These are phyloP conservation scores for Crotalus tigris DNA, from an alignment of 2,113 vertebrate species.

Conservation along the genomic window DNA sequence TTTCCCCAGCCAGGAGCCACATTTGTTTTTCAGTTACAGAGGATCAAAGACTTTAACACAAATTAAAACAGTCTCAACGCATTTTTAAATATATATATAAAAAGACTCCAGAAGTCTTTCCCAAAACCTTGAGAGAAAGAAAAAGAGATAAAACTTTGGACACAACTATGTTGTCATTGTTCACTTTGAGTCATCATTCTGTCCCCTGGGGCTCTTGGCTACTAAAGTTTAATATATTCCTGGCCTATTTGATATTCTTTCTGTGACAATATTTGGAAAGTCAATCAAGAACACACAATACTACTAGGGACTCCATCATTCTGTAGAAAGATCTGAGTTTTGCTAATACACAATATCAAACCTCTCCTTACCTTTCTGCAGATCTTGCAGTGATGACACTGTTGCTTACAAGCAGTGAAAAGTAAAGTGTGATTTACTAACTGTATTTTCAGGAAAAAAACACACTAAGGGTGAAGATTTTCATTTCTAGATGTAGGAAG, in stretches of 20 bases:
- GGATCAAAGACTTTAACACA: neutral
- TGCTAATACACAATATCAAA: neutral
- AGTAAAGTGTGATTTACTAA: neutral
- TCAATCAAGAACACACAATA: neutral
- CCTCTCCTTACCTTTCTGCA: neutral
- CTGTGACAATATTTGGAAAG: constrained; percentile 1
- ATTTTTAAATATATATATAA: neutral
- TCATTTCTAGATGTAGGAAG: neutral
- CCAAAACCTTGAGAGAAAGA: neutral
- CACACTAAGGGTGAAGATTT: neutral
- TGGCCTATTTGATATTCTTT: neutral
- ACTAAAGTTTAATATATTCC: neutral
- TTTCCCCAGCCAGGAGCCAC: neutral
- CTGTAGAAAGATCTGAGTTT: neutral
- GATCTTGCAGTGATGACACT: neutral
- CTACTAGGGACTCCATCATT: neutral
- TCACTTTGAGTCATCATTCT: neutral
- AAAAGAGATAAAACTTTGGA: neutral
- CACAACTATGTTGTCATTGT: neutral
- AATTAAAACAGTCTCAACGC: neutral
- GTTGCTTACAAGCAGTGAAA: neutral
- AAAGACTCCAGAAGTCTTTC: neutral
- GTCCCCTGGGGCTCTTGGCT: neutral
- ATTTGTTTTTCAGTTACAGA: neutral
- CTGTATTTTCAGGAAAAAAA: neutral